Evolutionary conservation across 2,888 invertebrate species (phyloP).

Genomic region (Anthoptus insignis): DNA sequence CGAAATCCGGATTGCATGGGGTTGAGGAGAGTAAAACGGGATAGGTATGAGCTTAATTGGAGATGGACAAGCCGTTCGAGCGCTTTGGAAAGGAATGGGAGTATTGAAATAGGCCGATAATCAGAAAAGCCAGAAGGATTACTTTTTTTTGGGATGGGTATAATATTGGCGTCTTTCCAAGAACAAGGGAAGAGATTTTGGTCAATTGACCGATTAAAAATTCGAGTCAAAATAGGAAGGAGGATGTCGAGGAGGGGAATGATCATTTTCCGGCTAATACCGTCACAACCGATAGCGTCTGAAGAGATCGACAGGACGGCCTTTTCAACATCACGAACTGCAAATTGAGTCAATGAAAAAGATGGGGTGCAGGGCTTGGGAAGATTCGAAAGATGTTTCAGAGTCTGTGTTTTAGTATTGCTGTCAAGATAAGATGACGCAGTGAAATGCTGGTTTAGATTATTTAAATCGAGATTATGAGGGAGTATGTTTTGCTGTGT

Average conservation of each 20-base stretch:
- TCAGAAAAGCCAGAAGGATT: too few species aligned
- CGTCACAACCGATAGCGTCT: constrained; percentile 43
- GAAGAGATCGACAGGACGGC: constrained; percentile 32
- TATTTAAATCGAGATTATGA: neutral
- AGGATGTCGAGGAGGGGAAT: constrained; percentile 36
- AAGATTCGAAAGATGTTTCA: neutral
- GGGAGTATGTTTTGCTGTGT: neutral
- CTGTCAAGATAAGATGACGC: neutral
- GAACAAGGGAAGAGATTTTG: too few species aligned
- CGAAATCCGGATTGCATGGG: too few species aligned
- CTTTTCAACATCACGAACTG: constrained; percentile 40
- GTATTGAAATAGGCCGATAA: too few species aligned
- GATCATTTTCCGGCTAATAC: constrained; percentile 42
- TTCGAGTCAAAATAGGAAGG: too few species aligned
- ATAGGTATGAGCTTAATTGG: too few species aligned
- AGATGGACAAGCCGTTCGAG: too few species aligned
- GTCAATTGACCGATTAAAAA: too few species aligned
- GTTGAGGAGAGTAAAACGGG: too few species aligned
- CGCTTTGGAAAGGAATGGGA: too few species aligned
- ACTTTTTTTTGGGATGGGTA: too few species aligned
- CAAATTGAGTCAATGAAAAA: constrained; percentile 15
- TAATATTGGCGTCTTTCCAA: too few species aligned
- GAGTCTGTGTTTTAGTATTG: neutral
- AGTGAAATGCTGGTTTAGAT: neutral
- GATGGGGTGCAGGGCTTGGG: constrained; percentile 6